Evolutionary conservation across 2,797 vertebrate genomes (phyloP).

Genomic region (Rhinichthys osculus): DNA sequence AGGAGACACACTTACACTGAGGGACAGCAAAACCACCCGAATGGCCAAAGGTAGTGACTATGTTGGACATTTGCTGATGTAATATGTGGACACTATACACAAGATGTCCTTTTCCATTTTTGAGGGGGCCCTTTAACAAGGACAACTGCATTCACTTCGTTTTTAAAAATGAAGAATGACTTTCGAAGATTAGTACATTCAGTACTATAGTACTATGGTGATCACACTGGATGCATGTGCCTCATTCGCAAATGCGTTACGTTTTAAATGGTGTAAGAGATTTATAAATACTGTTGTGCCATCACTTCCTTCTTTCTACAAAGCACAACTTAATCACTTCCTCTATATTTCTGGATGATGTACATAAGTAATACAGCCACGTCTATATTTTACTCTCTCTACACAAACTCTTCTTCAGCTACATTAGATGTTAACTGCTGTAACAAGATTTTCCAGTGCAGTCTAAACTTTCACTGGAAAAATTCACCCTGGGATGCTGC

Average conservation of each 20-base stretch:
- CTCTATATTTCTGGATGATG: not conserved
- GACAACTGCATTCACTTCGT: not conserved
- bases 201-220: not conserved
- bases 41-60: slow-evolving; percentile 72
- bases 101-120: not conserved
- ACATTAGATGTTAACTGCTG: slow-evolving; percentile 25
- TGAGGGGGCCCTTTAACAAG: not conserved
- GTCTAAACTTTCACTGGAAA: slow-evolving; percentile 11
- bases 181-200: not conserved
- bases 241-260: not conserved
- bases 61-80: not conserved
- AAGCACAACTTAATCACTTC: not conserved
- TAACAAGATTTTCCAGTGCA: slow-evolving; percentile 10
- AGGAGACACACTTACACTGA: slow-evolving; percentile 75
- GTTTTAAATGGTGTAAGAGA: not conserved
- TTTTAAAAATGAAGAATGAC: not conserved
- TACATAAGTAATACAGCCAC: not conserved
- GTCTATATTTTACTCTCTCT: not conserved
- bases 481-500: not conserved
- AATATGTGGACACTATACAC: not conserved
- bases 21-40: slow-evolving; percentile 69
- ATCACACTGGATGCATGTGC: not conserved
- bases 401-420: slow-evolving; percentile 30
- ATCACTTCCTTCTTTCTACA: not conserved
- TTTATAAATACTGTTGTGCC: slow-evolving; percentile 12